Base-by-base conservation (phyloP, 2,888 invertebrate genomes). In the Thymelicus acteon region DNA sequence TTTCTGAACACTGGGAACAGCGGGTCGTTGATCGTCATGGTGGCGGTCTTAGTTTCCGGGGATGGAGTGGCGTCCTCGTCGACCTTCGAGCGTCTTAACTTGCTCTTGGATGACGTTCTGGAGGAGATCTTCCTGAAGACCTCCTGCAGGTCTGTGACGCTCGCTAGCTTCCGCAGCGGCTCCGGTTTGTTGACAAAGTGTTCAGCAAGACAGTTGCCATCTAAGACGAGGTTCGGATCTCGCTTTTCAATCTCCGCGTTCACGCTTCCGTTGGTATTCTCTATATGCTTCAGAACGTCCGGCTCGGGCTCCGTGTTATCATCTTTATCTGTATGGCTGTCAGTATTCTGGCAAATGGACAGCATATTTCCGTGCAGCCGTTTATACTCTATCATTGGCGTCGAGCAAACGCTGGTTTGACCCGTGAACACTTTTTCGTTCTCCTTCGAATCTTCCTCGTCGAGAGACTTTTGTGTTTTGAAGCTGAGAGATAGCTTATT, bases 21-120 rank as follows among this genome's bases (percentile, higher is more conserved):
- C 1, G 97, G 97, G 86, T 97, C 97, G 60, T 96, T 95, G 67
- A 97, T 97, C 0, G 97, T 97, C 82, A 96, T 95, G 40, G 95
- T 95, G 70, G 94, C 89, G 60, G 87, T 91, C 72, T 89, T 89
- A n/a, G 82, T 82, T 61, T 91, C 91, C 1, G 88, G 87, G 0
- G 89, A 84, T 2, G 87, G 85, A 0, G 85, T 81, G 44, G 80
- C 72, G 52, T 90, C 88, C n/a, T 88, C 88, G 52, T 83, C 80
- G 7, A 80, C 77, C 74, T 89, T 85, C 0, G 89, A 81, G 72
- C 81, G 75, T 79, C 88, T 88, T 78, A 90, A 84, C 73, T 92
- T 93, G 72, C 95, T 95, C 73, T 95, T 95, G 1, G 96, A 90
- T 0, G 95, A 93, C 0, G 95, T 90, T 75, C 95, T 91, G 73